Evolutionary conservation across 2,113 vertebrate species (phyloP).

Genomic region (Saguinus midas): DNA sequence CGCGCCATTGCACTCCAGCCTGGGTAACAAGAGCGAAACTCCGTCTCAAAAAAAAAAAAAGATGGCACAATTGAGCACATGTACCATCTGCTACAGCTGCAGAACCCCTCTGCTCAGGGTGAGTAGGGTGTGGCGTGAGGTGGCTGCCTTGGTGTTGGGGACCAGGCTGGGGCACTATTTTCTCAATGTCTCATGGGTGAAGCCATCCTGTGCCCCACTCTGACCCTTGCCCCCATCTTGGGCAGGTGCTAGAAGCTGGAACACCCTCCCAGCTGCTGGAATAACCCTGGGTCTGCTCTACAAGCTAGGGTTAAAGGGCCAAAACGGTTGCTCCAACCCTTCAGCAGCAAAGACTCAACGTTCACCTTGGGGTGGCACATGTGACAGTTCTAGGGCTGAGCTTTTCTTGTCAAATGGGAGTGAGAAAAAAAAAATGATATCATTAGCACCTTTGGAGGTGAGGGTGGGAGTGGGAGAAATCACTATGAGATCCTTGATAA

Average conservation of each 20-base stretch:
- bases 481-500: not conserved
- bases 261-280: not conserved
- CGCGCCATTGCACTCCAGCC: too few relatives aligned
- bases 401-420: constrained; percentile 34
- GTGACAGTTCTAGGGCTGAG: not conserved
- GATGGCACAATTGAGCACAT: too few relatives aligned
- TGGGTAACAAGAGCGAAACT: too few relatives aligned
- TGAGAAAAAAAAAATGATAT: not conserved
- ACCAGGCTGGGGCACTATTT: not conserved
- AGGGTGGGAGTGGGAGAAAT: not conserved
- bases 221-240: not conserved
- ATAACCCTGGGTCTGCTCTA: not conserved
- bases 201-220: not conserved
- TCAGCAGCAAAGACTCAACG: not conserved
- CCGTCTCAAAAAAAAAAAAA: not conserved
- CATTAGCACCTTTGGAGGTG: not conserved
- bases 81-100: too few relatives aligned
- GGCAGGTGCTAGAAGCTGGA: not conserved
- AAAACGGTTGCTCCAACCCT: not conserved
- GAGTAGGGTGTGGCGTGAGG: not conserved
- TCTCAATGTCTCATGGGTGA: not conserved
- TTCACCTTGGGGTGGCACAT: not conserved
- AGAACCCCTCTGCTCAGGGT: not conserved
- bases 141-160: too few relatives aligned
- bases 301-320: not conserved